Evolutionary conservation across 2,888 invertebrate genomes (phyloP).

Genomic region (Amblyjoppa fuscipennis): DNA sequence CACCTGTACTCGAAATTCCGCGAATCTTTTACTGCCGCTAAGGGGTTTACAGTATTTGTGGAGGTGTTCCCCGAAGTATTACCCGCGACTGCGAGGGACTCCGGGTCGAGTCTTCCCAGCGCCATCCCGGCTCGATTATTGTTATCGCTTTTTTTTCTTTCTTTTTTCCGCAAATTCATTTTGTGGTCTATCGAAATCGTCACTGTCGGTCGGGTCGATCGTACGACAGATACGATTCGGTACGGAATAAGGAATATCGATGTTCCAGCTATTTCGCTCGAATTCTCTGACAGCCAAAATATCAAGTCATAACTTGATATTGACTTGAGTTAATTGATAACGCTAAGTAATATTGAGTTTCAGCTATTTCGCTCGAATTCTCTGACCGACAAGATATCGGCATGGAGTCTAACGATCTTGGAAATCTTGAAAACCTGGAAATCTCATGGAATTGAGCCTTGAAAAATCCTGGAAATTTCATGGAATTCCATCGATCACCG

Average conservation of each 20-base stretch:
- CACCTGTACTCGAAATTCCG: background rate
- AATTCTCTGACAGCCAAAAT: background rate
- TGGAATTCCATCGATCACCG: too few species aligned
- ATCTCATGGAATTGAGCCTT: too few species aligned
- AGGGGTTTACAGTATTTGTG: background rate
- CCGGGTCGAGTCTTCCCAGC: background rate
- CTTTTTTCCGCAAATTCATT: constrained; percentile 30
- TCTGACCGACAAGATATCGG: too few species aligned
- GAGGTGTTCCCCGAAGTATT: constrained; percentile 56
- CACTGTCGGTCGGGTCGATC: background rate
- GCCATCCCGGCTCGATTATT: background rate
- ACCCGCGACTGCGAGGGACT: background rate
- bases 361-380: too few species aligned
- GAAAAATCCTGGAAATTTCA: too few species aligned
- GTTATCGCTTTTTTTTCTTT: background rate
- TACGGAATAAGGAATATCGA: background rate
- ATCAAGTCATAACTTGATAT: too few species aligned
- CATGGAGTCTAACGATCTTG: too few species aligned
- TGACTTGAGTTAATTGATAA: too few species aligned
- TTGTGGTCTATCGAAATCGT: constrained; percentile 20
- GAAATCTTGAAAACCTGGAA: too few species aligned
- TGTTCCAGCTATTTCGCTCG: background rate
- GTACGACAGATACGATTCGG: background rate
- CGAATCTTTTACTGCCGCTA: constrained; percentile 22
- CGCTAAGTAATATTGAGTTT: too few species aligned